Evolutionary conservation across 1,140 invertebrate species (phyloP).

Genomic region (Euschistus heros): DNA sequence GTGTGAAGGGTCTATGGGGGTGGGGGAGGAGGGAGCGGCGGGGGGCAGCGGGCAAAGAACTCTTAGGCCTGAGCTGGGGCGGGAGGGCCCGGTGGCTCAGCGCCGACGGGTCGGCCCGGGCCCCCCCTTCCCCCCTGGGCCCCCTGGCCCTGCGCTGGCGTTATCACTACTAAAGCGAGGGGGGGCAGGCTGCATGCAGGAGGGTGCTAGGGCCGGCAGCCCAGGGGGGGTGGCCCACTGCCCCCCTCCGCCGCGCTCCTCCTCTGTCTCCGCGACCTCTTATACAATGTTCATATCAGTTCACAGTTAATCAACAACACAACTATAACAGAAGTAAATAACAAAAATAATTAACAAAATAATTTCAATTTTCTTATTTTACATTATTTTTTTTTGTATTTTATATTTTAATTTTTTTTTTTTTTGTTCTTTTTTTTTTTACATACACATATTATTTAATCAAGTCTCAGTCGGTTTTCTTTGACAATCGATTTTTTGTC

Average conservation of each 20-base stretch:
- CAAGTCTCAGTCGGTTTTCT: constrained; percentile 5
- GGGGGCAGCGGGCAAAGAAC: neutral
- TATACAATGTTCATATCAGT: too few relatives aligned
- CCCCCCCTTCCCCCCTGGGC: neutral
- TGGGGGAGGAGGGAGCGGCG: neutral
- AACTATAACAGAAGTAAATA: constrained; percentile 10
- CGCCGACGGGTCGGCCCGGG: neutral
- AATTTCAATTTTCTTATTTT: neutral
- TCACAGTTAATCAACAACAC: too few relatives aligned
- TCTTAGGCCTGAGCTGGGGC: constrained; percentile 6
- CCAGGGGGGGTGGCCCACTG: neutral
- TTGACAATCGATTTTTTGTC: constrained; percentile 4
- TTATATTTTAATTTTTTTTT: constrained; percentile 8
- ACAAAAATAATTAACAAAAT: constrained; percentile 15
- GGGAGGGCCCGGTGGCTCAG: constrained; percentile 6
- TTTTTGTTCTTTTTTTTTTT: constrained; percentile 12
- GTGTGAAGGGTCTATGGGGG: neutral
- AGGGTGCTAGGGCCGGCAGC: neutral
- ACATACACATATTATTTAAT: constrained; percentile 13
- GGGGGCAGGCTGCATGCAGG: too few relatives aligned
- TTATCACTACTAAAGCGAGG: too few relatives aligned
- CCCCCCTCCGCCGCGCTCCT: neutral
- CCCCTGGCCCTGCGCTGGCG: too few relatives aligned
- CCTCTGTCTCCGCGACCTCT: neutral
- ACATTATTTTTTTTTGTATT: neutral